Conservation (phyloP, 1,140 invertebrate genomes). For the Drosophila pseudoobscura region DNA sequence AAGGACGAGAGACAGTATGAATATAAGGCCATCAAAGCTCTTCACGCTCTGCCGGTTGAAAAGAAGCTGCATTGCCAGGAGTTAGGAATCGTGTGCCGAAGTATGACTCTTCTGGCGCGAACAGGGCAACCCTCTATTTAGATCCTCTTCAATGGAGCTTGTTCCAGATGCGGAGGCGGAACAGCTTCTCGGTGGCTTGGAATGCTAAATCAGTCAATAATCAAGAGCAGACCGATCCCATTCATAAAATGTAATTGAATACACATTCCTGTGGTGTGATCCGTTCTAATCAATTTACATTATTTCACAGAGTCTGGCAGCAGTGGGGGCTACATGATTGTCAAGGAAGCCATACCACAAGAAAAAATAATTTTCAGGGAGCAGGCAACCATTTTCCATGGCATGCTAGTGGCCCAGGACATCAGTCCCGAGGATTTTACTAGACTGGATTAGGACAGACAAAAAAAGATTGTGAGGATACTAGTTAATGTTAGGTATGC, state of each 20-base stretch:
- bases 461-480: not conserved
- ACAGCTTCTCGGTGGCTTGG: too few species aligned
- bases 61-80: constrained; percentile 5
- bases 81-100: not conserved
- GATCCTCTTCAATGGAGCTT: not conserved
- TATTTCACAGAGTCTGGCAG: not conserved
- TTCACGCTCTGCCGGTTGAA: constrained; percentile 20
- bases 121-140: constrained; percentile 54
- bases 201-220: not conserved
- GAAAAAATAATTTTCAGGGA: constrained; percentile 59
- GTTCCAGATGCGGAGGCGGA: too few species aligned
- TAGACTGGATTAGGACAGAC: constrained; percentile 27
- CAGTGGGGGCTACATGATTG: constrained; percentile 58
- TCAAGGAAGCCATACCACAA: constrained; percentile 22
- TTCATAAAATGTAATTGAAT: constrained; percentile 54
- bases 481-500: too few species aligned
- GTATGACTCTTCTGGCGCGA: constrained; percentile 37
- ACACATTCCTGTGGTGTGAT: not conserved
- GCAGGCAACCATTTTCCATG: constrained; percentile 87
- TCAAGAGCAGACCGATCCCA: too few species aligned
- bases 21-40: constrained; percentile 40
- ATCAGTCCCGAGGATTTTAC: constrained; percentile 63
- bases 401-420: constrained; percentile 86
- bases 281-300: not conserved
- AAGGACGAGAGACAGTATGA: constrained; percentile 35